Percentiles rank a stretch among this genome's conserved stretches.
Conservation (phyloP, 1,140 invertebrate species). For the Zaprionus ghesquierei region DNA sequence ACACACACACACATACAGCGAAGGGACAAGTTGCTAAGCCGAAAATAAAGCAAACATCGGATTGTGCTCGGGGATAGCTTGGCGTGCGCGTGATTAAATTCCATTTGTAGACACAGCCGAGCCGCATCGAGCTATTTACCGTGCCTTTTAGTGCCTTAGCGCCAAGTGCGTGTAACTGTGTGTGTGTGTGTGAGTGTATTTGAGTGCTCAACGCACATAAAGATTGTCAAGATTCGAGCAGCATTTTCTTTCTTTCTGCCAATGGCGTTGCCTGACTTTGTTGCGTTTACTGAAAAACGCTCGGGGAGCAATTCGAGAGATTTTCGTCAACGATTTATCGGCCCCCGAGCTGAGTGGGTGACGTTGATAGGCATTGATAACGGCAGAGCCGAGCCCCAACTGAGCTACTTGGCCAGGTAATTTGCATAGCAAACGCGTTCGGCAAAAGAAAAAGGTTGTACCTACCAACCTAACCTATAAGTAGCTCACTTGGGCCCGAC, state of each 20-base stretch:
- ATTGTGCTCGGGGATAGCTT: slow-evolving; percentile 44
- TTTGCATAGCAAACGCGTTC: slow-evolving; percentile 59
- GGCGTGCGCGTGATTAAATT: slow-evolving; percentile 75
- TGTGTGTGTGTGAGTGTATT: background rate
- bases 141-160: slow-evolving; percentile 31
- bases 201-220: slow-evolving; percentile 59
- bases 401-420: slow-evolving; percentile 40
- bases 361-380: slow-evolving; percentile 64
- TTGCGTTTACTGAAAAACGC: slow-evolving; percentile 55
- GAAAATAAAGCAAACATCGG: slow-evolving; percentile 75
- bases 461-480: slow-evolving; percentile 4
- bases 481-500: background rate
- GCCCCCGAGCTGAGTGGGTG: slow-evolving; percentile 55
- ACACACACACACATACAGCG: too few species aligned
- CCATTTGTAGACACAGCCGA: slow-evolving; percentile 68
- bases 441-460: slow-evolving; percentile 66
- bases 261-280: slow-evolving; percentile 20
- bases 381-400: too few species aligned
- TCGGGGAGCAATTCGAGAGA: slow-evolving; percentile 74
- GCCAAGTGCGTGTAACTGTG: background rate
- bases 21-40: slow-evolving; percentile 60
- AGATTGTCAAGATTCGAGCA: slow-evolving; percentile 73
- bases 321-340: slow-evolving; percentile 70
- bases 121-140: slow-evolving; percentile 30
- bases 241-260: slow-evolving; percentile 17